Conservation (phyloP, 1,140 invertebrate genomes). For the Homarus americanus region DNA sequence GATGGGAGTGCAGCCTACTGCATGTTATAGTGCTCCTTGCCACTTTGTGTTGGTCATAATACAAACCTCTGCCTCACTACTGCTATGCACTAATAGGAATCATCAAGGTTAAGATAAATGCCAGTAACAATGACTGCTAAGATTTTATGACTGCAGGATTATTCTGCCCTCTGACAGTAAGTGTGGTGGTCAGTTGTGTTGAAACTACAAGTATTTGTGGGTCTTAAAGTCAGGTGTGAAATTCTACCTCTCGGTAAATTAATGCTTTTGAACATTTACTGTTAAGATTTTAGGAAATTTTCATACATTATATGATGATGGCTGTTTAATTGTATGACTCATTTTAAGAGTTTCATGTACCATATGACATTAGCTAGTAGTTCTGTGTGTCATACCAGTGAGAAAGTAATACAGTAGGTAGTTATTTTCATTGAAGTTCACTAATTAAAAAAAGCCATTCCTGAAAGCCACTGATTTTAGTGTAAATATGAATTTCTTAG, state of each 20-base stretch:
- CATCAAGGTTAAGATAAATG: neutral
- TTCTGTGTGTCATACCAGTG: neutral
- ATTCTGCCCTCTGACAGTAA: neutral
- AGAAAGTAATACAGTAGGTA: neutral
- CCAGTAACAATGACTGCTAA: neutral
- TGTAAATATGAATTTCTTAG: neutral
- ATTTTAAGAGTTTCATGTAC: neutral
- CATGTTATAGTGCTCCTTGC: conserved; percentile 54
- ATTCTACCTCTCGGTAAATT: conserved; percentile 27
- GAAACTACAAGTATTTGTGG: conserved; percentile 3
- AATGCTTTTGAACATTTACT: neutral
- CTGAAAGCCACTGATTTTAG: neutral
- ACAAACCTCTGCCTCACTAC: conserved; percentile 67
- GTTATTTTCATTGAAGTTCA: neutral
- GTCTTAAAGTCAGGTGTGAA: conserved; percentile 3
- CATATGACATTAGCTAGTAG: neutral
- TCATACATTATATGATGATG: conserved; percentile 1
- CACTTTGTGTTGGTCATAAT: conserved; percentile 14
- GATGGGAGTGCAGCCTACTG: conserved; percentile 61
- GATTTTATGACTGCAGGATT: neutral
- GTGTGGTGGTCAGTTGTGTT: neutral
- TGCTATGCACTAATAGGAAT: conserved; percentile 11
- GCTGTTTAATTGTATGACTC: neutral
- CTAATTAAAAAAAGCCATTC: neutral
- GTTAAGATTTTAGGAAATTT: neutral